Conservation (phyloP, 2,888 invertebrate species). For the Dicranocentrus wangi region DNA sequence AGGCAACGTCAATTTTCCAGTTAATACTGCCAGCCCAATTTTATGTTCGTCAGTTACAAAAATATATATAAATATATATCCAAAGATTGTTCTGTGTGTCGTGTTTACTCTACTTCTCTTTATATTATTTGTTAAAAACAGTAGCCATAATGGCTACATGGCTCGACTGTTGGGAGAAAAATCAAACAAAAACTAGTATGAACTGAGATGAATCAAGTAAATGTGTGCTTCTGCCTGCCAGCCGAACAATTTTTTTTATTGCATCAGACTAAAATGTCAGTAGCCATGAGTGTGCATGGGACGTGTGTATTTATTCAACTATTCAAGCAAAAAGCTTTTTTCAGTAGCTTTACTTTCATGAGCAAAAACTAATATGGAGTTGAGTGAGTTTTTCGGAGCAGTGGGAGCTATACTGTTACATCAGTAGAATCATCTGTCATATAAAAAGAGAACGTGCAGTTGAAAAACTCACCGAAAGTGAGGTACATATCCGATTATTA, state of each 20-base stretch:
- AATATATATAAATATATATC: too few species aligned
- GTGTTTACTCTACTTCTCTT: too few species aligned
- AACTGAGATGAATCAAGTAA: constrained; percentile 11
- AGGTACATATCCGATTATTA: background rate
- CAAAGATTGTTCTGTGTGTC: too few species aligned
- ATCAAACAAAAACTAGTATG: constrained; percentile 8
- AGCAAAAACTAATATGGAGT: background rate
- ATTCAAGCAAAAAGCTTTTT: constrained; percentile 21
- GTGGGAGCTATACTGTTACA: background rate
- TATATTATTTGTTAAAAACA: constrained; percentile 17
- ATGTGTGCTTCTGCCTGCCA: constrained; percentile 1
- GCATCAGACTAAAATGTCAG: constrained; percentile 17
- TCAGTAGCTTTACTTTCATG: background rate
- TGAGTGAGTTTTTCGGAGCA: too few species aligned
- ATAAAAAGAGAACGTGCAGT: background rate
- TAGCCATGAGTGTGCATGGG: constrained; percentile 14
- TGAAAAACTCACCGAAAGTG: too few species aligned
- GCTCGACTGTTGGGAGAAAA: background rate
- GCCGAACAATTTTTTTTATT: constrained; percentile 2
- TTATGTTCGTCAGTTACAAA: too few species aligned
- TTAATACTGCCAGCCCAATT: constrained; percentile 15
- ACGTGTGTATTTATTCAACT: constrained; percentile 14
- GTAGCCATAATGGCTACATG: background rate
- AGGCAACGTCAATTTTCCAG: constrained; percentile 29
- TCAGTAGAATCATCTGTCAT: background rate